Evolutionary conservation across 2,113 vertebrate species (phyloP).

Genomic region (Hydropotes inermis): DNA sequence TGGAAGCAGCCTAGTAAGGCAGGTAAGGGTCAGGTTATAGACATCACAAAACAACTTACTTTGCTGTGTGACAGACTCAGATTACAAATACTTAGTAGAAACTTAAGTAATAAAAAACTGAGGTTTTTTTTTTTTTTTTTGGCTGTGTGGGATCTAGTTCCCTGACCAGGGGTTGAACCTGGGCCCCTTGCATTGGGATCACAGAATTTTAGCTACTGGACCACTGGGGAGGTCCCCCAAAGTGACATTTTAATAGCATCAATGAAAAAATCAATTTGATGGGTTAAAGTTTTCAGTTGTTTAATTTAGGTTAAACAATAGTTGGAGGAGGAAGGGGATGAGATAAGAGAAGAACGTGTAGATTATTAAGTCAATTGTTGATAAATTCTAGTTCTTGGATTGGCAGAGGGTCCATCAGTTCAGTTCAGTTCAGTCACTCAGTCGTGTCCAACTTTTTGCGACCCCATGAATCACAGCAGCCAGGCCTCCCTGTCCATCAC

Average conservation of each 20-base stretch:
- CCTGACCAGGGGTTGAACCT: not conserved
- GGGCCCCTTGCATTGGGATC: not conserved
- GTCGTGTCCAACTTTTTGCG: no score
- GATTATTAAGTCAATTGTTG: not conserved
- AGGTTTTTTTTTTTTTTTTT: not conserved
- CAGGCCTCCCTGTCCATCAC: no score
- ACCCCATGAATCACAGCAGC: no score
- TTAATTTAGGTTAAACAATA: not conserved
- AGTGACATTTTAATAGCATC: not conserved
- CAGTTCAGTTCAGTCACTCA: no score
- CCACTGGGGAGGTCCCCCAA: not conserved
- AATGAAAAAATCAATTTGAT: conserved; percentile 8
- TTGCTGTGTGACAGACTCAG: not conserved
- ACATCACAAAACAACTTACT: not conserved
- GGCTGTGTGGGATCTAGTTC: not conserved
- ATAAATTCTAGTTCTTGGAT: not conserved
- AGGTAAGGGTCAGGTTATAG: not conserved
- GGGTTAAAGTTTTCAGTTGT: not conserved
- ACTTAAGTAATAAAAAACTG: not conserved
- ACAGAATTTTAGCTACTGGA: not conserved
- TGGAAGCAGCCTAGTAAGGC: not conserved
- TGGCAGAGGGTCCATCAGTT: not conserved
- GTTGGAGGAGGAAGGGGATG: not conserved
- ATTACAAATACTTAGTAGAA: not conserved
- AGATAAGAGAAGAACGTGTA: not conserved